Evolutionary conservation across 2,797 vertebrate species (phyloP).

Genomic region (Etheostoma perlongum): DNA sequence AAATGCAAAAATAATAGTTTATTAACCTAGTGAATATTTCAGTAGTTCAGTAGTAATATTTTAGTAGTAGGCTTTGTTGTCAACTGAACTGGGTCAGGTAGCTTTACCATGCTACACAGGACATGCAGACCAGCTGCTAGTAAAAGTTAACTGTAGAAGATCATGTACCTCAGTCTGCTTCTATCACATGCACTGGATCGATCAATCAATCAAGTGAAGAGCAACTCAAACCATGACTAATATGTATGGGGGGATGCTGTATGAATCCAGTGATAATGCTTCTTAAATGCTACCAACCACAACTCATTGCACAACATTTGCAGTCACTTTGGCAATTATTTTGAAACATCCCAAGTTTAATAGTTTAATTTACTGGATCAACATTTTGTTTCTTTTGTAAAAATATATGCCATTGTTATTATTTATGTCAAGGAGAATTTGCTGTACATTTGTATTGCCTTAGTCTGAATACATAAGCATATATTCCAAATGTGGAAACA

Average conservation of each 20-base stretch:
- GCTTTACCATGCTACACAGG: constrained; percentile 31
- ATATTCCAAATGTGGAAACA: neutral
- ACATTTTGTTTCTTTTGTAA: neutral
- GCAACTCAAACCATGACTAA: neutral
- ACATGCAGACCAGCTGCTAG: constrained; percentile 12
- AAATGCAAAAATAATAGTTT: constrained; percentile 31
- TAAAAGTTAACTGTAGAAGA: constrained; percentile 13
- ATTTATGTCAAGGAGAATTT: neutral
- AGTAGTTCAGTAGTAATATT: constrained; percentile 60
- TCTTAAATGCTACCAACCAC: neutral
- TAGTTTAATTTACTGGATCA: neutral
- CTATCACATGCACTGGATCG: no score
- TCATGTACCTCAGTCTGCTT: neutral
- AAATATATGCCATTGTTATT: neutral
- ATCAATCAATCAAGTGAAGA: neutral
- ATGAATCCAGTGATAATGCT: neutral
- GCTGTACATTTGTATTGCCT: neutral
- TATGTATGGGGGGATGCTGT: neutral
- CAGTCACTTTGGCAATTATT: neutral
- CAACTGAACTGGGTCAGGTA: constrained; percentile 40
- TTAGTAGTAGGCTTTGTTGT: constrained; percentile 51
- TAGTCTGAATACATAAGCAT: neutral
- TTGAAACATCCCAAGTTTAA: neutral
- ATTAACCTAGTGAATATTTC: constrained; percentile 62
- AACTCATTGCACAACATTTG: neutral